Base-by-base conservation (phyloP, 2,113 vertebrate species). In the Carassius auratus region DNA sequence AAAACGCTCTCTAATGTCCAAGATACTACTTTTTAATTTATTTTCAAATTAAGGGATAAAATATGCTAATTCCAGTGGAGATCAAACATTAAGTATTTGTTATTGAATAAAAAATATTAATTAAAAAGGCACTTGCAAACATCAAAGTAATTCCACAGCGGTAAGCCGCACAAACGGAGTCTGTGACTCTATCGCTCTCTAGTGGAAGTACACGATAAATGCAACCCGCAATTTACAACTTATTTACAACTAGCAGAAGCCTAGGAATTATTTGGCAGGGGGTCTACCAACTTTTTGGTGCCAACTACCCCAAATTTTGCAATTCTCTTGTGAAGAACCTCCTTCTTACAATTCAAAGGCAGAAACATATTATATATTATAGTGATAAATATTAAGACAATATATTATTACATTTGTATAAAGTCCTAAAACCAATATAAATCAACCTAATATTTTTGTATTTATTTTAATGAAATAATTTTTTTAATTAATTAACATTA, bases 141-240 rank as follows among this genome's bases (percentile, higher is more conserved):
- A 85, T 87, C 21, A 85, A 87, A 87, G 84, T 50, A 45, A 86
- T 88, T 78, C 59, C 64, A 81, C 8, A 42, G 85, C 86, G 19
- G 7, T 55, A 0, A 76, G 42, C 12, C 45, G 26, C 73, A 69
- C 42, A 73, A 7, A 19, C 64, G 7, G 30, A 84, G 86, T 83
- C 48, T 87, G 87, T 86, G 89, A 79, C 91, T 93, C 76, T 88
- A 87, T 71, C 90, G 86, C 92, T 82, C 92, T 93, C 95, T 93
- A 76, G 84, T 93, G 94, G 91, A 15, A 0, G 14, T 36, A 0
- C 33, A 7, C 2, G 23, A 5, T 14, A 90, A 90, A 83, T 59
- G 48, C 85, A 91, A 19, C 26, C 62, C 57, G 33, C 17, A 10
- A 10, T 8, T 69, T 69, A 3, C 8, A 36, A 15, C 15, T 71